phyloP scores from a whole-genome alignment of 2,888 invertebrate genomes.

The Ichneumoninae sp. region DNA sequence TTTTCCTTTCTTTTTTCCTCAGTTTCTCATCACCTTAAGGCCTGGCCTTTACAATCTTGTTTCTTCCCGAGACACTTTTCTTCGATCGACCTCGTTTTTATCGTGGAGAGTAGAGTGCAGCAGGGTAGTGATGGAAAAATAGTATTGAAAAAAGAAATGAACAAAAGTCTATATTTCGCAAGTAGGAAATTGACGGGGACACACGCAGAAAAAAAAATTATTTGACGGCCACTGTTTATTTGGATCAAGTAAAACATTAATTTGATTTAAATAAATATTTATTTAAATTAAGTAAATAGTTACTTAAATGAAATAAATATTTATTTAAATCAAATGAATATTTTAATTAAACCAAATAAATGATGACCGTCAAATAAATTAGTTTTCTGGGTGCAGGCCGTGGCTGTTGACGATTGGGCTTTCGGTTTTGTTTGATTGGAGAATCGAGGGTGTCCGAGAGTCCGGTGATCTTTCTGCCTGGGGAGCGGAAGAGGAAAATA shows the following conservation, averaged over 20 bases:
- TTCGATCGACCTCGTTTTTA: neutral
- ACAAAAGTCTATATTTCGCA: neutral
- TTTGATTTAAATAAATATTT: too few species aligned
- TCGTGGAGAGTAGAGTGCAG: neutral
- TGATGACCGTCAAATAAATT: too few species aligned
- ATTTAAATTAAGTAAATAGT: too few species aligned
- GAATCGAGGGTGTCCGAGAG: neutral
- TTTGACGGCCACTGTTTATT: too few species aligned
- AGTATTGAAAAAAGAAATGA: neutral
- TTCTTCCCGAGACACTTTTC: neutral
- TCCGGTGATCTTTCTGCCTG: conserved; percentile 26
- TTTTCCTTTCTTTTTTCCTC: too few species aligned
- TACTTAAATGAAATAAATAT: too few species aligned
- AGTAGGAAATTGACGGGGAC: neutral
- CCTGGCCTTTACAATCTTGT: neutral
- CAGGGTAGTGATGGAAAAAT: neutral
- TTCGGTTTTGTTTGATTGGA: conserved; percentile 31
- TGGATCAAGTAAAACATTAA: too few species aligned
- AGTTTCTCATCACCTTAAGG: neutral
- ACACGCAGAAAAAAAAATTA: too few species aligned
- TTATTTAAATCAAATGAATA: too few species aligned
- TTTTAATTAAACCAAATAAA: too few species aligned
- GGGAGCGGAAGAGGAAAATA: neutral
- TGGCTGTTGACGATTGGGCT: conserved; percentile 8
- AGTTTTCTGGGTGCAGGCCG: neutral